Conservation (phyloP, 2,888 invertebrate species). For the Rotaria sp. region DNA sequence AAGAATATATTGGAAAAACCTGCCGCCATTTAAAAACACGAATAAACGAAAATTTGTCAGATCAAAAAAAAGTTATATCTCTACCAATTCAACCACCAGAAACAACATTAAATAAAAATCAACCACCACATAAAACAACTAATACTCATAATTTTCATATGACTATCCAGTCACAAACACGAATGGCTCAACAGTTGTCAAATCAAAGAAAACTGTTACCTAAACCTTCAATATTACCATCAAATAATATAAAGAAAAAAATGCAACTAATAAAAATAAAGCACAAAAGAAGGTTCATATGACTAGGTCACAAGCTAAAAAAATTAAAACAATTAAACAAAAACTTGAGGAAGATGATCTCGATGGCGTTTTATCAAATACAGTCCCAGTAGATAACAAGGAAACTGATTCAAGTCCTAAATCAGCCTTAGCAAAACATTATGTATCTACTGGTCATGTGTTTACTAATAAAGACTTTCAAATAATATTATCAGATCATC, state of each 20-base stretch:
- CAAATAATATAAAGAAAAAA: too few species aligned
- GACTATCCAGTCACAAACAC: too few species aligned
- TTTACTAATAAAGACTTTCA: background rate
- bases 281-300: too few species aligned
- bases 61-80: background rate
- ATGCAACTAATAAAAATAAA: too few species aligned
- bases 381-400: background rate
- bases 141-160: background rate
- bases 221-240: too few species aligned
- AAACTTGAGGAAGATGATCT: background rate
- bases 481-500: background rate
- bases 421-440: background rate
- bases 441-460: background rate
- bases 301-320: too few species aligned
- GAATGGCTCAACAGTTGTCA: too few species aligned
- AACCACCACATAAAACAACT: background rate
- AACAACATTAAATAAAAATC: background rate
- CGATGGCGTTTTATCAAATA: background rate
- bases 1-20: background rate
- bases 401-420: background rate
- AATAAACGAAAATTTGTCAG: background rate
- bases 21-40: background rate
- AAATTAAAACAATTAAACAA: too few species aligned
- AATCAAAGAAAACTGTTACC: too few species aligned
- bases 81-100: background rate